Evolutionary conservation across 2,113 vertebrate species (phyloP), one percentile per base, ranked within the genome.

Genomic region (Peromyscus polionotus): DNA sequence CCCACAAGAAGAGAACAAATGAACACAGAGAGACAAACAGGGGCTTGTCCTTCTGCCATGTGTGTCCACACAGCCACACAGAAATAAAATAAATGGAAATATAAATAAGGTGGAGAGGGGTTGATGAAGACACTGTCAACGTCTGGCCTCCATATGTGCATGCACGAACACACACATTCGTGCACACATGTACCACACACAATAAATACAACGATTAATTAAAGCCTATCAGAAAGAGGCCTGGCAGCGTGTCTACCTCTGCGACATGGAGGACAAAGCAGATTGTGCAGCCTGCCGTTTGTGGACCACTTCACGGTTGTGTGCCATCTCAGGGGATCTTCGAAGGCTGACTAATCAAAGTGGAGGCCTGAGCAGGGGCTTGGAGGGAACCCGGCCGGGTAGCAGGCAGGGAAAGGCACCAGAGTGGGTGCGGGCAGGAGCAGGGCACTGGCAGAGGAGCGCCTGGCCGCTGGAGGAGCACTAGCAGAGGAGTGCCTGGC

Each of bases 401-500:
- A 51, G 80, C 59, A 61, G 51, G 13, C 59, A 5, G 59, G 24
- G 39, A 65, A 91, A 42, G 68, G 36, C 12, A 9, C 28, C 39
- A 4, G 19, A 63, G n/a, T 67, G 42, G 20, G 16, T 5, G 1
- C 12, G 3, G 17, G 11, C 63, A 33, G 61, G 65, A 83, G 10
- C 1, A 11, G 61, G 13, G 14, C 45, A 39, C 39, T 28, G 57
- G 9, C 1, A 20, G 65, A 9, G 14, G 16, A 54, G 9, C 0
- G 0, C 22, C 45, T 1, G 1, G 61, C 3, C 4, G 19, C 80
- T 17, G 22, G 36, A 57, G 68, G 48, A n/a, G 2, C 45, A 39
- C 39, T 28, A 45, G 9, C 1, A 20, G 65, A 9, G 14, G 16
- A 54, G 9, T 0, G 0, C 22, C 45, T 1, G 1, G 61, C 3